Conservation (phyloP, 2,888 invertebrate species). For the Lagria hirta region DNA sequence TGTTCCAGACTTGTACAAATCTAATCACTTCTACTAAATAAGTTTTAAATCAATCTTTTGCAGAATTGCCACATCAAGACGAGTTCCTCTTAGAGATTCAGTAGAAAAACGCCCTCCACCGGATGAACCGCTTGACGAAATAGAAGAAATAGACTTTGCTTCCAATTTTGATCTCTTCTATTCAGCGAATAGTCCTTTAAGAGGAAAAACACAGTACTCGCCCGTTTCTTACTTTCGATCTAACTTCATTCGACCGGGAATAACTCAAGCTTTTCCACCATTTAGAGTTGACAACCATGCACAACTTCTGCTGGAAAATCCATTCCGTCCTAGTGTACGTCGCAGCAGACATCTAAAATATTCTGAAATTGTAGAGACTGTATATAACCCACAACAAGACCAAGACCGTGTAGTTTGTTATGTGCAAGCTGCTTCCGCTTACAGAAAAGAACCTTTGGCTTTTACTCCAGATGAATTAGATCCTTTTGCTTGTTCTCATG, state of each 20-base stretch:
- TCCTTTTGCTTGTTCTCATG: constrained; percentile 68
- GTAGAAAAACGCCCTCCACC: constrained; percentile 64
- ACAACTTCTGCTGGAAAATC: constrained; percentile 42
- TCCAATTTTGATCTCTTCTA: neutral
- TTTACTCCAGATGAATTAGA: constrained; percentile 68
- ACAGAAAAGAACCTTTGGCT: constrained; percentile 67
- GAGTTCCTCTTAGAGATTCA: constrained; percentile 69
- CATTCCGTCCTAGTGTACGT: constrained; percentile 26
- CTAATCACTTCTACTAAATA: constrained; percentile 2
- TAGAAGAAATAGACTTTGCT: constrained; percentile 12
- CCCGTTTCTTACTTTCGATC: constrained; percentile 39
- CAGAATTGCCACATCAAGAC: constrained; percentile 41
- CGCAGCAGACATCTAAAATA: constrained; percentile 32
- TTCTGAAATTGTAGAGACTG: constrained; percentile 16
- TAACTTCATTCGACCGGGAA: constrained; percentile 30
- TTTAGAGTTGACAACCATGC: constrained; percentile 44
- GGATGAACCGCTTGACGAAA: constrained; percentile 43
- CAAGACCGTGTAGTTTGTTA: constrained; percentile 66
- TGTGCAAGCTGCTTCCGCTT: constrained; percentile 67
- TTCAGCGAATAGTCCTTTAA: no score
- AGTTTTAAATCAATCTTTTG: neutral
- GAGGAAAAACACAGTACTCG: constrained; percentile 32
- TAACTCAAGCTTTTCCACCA: constrained; percentile 30
- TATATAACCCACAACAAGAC: constrained; percentile 11
- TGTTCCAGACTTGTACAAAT: constrained; percentile 58